Evolutionary conservation across 2,113 vertebrate genomes (phyloP).

Genomic region (Lota lota): DNA sequence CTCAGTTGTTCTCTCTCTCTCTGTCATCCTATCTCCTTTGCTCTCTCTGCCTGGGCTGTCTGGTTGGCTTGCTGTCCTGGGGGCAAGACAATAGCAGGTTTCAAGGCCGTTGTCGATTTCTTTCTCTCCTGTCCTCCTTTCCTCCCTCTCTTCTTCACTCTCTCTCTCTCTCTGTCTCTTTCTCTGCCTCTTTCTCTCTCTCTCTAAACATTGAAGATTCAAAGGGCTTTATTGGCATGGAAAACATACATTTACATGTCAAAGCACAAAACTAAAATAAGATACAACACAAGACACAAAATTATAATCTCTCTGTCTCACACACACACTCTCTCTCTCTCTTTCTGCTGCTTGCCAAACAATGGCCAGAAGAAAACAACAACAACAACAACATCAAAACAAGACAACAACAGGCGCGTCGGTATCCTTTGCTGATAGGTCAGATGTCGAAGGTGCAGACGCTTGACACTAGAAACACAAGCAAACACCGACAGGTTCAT

Average conservation of each 20-base stretch:
- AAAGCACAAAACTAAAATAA: too few relatives aligned
- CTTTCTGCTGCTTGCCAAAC: too few relatives aligned
- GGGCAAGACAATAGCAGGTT: constrained; percentile 77
- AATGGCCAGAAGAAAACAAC: neutral
- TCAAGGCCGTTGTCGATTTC: constrained; percentile 74
- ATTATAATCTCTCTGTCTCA: too few relatives aligned
- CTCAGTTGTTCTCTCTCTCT: neutral
- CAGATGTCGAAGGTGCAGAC: constrained; percentile 57
- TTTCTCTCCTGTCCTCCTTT: constrained; percentile 12
- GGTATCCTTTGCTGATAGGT: constrained; percentile 47
- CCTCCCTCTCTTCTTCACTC: constrained; percentile 6
- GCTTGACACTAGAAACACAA: too few relatives aligned
- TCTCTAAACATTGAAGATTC: too few relatives aligned
- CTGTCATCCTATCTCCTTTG: constrained; percentile 3
- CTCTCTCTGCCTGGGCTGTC: constrained; percentile 42
- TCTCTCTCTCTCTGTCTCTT: constrained; percentile 20
- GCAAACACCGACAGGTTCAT: constrained; percentile 6
- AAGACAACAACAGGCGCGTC: neutral
- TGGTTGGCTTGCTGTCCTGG: constrained; percentile 73
- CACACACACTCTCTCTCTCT: neutral
- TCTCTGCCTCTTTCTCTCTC: neutral
- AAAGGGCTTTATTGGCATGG: too few relatives aligned
- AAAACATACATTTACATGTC: too few relatives aligned
- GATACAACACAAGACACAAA: too few relatives aligned
- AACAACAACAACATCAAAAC: too few relatives aligned